Evolutionary conservation across 2,888 invertebrate species (phyloP).

Genomic region (Operophtera brumata): DNA sequence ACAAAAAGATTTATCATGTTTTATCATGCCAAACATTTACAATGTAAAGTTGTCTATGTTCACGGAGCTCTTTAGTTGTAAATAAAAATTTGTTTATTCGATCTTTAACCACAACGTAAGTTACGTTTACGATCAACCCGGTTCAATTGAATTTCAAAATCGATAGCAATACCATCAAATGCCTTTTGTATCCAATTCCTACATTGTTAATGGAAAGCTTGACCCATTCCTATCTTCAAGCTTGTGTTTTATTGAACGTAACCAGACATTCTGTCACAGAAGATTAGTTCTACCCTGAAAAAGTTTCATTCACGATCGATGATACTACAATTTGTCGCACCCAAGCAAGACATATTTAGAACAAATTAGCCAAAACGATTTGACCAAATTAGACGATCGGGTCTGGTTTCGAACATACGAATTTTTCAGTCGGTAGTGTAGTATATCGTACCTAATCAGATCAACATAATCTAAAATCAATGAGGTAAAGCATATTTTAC

Average conservation of each 20-base stretch:
- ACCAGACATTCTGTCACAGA: background rate
- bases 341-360: background rate
- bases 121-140: slow-evolving; percentile 24
- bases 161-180: slow-evolving; percentile 23
- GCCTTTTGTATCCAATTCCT: slow-evolving; percentile 22
- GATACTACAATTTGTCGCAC: background rate
- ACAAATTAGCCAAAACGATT: background rate
- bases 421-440: background rate
- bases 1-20: too few species aligned
- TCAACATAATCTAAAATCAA: background rate
- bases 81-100: slow-evolving; percentile 5
- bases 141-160: slow-evolving; percentile 28
- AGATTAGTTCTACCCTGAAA: background rate
- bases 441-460: background rate
- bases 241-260: slow-evolving; percentile 15
- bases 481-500: background rate
- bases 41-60: too few species aligned
- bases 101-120: slow-evolving; percentile 4
- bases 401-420: background rate
- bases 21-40: too few species aligned
- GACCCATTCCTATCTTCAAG: too few species aligned
- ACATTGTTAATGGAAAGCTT: slow-evolving; percentile 17
- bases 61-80: background rate
- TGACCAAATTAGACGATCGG: background rate
- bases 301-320: background rate